Evolutionary conservation across 2,113 vertebrate genomes (phyloP).

Genomic region (Heliornis fulica): DNA sequence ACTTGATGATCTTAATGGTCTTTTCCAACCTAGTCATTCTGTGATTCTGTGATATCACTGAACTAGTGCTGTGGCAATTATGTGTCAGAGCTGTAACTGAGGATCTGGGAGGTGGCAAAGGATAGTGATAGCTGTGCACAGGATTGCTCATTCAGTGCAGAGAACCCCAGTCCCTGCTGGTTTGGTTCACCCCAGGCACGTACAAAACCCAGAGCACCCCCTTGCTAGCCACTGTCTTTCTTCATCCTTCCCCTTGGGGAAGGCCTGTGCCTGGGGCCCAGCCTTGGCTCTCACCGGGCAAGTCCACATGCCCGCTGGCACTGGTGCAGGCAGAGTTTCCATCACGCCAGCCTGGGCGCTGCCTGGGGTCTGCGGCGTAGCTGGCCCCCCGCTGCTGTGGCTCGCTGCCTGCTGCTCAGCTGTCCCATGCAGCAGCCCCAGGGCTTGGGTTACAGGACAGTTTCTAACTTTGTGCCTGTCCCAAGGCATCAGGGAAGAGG

Average conservation of each 20-base stretch:
- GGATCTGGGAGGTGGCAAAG: background rate
- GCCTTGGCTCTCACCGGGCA: background rate
- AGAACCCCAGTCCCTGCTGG: background rate
- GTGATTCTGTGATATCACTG: too few species aligned
- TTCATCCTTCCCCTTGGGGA: background rate
- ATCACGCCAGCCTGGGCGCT: background rate
- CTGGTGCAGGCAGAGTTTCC: background rate
- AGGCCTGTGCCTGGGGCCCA: background rate
- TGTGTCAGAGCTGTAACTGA: background rate
- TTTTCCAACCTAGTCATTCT: too few species aligned
- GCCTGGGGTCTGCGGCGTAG: background rate
- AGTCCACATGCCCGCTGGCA: background rate
- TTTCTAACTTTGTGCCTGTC: conserved; percentile 92
- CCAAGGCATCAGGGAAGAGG: conserved; percentile 78
- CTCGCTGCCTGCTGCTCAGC: conserved; percentile 81
- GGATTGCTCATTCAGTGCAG: background rate
- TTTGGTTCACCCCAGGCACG: fast-evolving
- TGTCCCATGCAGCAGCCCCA: conserved; percentile 77
- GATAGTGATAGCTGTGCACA: background rate
- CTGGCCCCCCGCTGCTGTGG: conserved; percentile 61
- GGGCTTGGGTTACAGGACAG: conserved; percentile 89
- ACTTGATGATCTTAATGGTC: too few species aligned
- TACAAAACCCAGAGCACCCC: background rate
- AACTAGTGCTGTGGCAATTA: background rate
- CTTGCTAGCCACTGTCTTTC: background rate